Conservation (phyloP, 2,113 vertebrate species). For the Peromyscus californicus region DNA sequence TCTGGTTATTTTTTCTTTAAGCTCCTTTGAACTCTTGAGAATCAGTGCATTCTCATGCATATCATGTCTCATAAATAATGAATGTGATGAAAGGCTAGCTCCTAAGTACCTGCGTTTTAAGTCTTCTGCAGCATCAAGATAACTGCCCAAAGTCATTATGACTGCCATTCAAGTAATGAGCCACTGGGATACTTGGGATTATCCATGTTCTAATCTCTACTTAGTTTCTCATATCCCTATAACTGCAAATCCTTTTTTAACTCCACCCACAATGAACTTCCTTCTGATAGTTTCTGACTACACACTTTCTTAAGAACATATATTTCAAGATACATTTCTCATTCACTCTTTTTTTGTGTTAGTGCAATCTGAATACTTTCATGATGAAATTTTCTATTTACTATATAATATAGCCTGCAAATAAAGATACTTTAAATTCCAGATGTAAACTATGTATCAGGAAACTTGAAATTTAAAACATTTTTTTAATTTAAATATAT, state of each 20-base stretch:
- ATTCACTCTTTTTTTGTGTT: not conserved
- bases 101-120: constrained; percentile 29
- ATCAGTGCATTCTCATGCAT: not conserved
- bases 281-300: not conserved
- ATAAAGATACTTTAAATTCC: constrained; percentile 4
- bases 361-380: not conserved
- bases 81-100: constrained; percentile 51
- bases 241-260: constrained; percentile 27
- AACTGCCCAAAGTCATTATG: constrained; percentile 53
- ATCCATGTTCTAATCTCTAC: not conserved
- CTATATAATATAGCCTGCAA: not conserved
- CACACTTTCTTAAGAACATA: not conserved
- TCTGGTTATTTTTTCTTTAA: constrained; percentile 32
- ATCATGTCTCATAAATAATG: not conserved
- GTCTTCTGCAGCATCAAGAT: not conserved
- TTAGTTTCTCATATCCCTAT: constrained; percentile 12
- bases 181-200: constrained; percentile 11
- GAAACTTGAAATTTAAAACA: not conserved
- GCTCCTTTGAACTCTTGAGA: constrained; percentile 14
- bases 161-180: constrained; percentile 18
- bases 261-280: not conserved
- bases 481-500: not conserved
- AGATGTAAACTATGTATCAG: not conserved
- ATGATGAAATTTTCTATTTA: not conserved
- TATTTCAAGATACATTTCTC: constrained; percentile 5